Evolutionary conservation across 2,888 invertebrate species (phyloP), one percentile per base, ranked within the genome.

Genomic region (Pycnomerus fuliginosus): DNA sequence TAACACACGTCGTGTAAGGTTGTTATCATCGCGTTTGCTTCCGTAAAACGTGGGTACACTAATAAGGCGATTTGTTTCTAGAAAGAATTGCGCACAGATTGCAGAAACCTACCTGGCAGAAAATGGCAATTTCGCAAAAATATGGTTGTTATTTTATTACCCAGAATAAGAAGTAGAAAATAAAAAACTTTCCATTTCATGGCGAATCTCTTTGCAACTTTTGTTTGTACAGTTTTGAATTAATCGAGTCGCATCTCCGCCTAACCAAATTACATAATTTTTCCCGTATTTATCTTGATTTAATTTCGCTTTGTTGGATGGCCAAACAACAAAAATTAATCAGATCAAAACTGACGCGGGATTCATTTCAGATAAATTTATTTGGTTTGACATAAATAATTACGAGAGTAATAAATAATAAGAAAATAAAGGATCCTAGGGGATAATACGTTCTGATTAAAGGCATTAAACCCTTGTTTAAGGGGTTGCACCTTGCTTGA

Each of bases 121-220:
- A 41, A 33, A 33, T 28, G 28, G 41, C 34, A 41, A 41, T 41
- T 41, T 38, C 32, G 29, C 23, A 38, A 44, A 38, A 39, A 39
- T 33, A 38, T 37, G 38, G 38, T 35, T 30, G 36, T 43, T 35
- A 36, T 43, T 43, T 43, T 36, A 43, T 43, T 35, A 31, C 42
- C 35, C 35, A 31, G 24, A 30, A 25, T 33, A 43, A 43, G 36
- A 36, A 30, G 35, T 43, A 36, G 42, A 30, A 30, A 31, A 30
- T 43, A 43, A 36, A 35, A 35, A 43, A 43, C 36, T 23, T 28
- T 44, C 44, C 30, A 33, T 44, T 44, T 44, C 44, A 44, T 38
- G 38, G 33, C 33, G 38, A 44, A 44, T 44, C 38, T 33, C 32
- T 33, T 29, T 28, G 38, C 33, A 39, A 39, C 33, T 37, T 44